phyloP scores from a whole-genome alignment of 2,797 vertebrate genomes.

The Trichosurus vulpecula region DNA sequence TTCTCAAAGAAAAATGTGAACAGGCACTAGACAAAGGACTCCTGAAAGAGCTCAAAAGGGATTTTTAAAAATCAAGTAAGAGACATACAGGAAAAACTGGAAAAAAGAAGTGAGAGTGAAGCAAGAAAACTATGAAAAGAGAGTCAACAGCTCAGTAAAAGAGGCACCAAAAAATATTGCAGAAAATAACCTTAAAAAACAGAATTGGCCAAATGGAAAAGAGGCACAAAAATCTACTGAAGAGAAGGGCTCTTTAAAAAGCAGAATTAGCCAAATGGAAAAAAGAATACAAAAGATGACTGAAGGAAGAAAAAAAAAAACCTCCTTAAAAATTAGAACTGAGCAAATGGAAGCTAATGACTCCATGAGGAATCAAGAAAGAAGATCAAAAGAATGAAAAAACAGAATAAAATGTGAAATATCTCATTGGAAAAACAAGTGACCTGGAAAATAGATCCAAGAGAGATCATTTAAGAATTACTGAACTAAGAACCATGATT shows the following conservation, averaged over 20 bases:
- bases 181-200: background rate
- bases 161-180: background rate
- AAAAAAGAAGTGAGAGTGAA: background rate
- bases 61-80: background rate
- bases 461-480: background rate
- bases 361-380: background rate
- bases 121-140: no score
- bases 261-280: background rate
- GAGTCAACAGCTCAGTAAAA: background rate
- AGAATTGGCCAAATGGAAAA: no score
- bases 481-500: background rate
- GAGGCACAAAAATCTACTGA: no score
- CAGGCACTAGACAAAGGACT: background rate
- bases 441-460: no score
- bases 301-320: background rate
- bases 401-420: background rate
- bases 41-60: background rate
- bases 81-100: background rate
- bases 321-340: background rate
- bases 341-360: background rate
- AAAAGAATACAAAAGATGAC: background rate
- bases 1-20: background rate
- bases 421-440: background rate
- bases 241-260: background rate
- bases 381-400: background rate